A percentile compares a stretch with the other conserved stretches of the same genome.
Evolutionary conservation across 1,140 invertebrate species (phyloP).

Genomic region (Cyclargus thomasi): DNA sequence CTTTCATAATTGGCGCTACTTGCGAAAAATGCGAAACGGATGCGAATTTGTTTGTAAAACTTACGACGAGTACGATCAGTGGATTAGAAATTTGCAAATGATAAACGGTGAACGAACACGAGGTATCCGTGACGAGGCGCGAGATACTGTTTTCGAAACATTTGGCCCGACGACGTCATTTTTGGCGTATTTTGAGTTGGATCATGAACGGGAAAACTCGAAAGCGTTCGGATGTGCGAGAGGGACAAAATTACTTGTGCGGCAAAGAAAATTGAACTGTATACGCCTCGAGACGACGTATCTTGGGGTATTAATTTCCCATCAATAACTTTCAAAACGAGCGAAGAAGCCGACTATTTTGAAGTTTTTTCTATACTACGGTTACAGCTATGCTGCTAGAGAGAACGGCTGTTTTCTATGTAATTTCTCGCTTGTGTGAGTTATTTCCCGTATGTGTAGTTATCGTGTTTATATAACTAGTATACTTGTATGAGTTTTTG

Average conservation of each 20-base stretch:
- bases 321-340: constrained; percentile 42
- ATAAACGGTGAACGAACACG: constrained; percentile 51
- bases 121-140: constrained; percentile 58
- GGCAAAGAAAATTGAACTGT: constrained; percentile 52
- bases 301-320: constrained; percentile 45
- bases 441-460: constrained; percentile 66
- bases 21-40: constrained; percentile 66
- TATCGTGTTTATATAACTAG: constrained; percentile 34
- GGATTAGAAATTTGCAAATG: constrained; percentile 70
- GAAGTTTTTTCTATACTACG: constrained; percentile 67
- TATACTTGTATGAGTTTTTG: constrained; percentile 49
- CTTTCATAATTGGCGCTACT: constrained; percentile 68
- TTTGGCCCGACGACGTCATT: constrained; percentile 69
- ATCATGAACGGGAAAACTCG: constrained; percentile 71
- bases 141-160: constrained; percentile 72
- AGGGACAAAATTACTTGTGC: constrained; percentile 37
- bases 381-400: constrained; percentile 51
- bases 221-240: constrained; percentile 65
- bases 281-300: constrained; percentile 43
- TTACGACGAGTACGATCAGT: constrained; percentile 55
- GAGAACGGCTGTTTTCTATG: constrained; percentile 69
- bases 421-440: constrained; percentile 56
- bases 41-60: constrained; percentile 69
- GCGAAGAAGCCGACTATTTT: constrained; percentile 65
- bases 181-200: constrained; percentile 75